phyloP scores from a whole-genome alignment of 2,797 vertebrate genomes.

The Darevskia mixta region DNA sequence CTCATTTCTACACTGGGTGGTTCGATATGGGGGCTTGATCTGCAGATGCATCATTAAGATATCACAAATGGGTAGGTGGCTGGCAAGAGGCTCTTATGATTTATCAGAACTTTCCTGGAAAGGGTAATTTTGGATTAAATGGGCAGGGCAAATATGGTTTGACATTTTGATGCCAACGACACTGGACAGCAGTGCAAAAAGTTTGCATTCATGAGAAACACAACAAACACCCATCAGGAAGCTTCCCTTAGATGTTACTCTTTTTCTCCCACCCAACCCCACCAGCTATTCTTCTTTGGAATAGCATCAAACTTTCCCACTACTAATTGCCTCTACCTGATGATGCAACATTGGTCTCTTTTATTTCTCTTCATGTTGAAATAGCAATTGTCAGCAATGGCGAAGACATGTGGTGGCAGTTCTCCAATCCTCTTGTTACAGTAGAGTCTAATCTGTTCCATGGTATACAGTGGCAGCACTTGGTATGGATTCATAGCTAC shows the following conservation, averaged over 20 bases:
- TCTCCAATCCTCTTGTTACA: constrained; percentile 89
- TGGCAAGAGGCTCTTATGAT: no score
- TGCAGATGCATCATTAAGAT: no score
- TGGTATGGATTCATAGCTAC: constrained; percentile 97
- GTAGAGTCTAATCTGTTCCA: constrained; percentile 89
- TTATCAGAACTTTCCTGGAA: no score
- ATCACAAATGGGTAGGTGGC: no score
- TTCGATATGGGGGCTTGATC: constrained; percentile 1
- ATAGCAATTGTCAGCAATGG: constrained; percentile 94
- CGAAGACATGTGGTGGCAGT: constrained; percentile 93
- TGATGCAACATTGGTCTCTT: constrained; percentile 93
- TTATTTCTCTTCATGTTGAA: constrained; percentile 92
- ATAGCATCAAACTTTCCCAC: not conserved
- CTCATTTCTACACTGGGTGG: constrained; percentile 18
- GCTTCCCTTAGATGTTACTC: not conserved
- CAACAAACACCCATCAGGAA: no score
- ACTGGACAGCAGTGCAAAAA: no score
- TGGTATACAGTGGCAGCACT: constrained; percentile 91
- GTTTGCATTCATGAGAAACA: no score
- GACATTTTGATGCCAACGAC: no score
- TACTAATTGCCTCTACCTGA: constrained; percentile 85
- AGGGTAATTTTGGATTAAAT: no score
- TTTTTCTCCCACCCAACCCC: not conserved
- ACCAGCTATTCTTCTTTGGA: not conserved
- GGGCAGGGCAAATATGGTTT: no score